Evolutionary conservation across 2,113 vertebrate species (phyloP), one percentile per base, ranked within the genome.

Genomic region (Lampris megalopsis): DNA sequence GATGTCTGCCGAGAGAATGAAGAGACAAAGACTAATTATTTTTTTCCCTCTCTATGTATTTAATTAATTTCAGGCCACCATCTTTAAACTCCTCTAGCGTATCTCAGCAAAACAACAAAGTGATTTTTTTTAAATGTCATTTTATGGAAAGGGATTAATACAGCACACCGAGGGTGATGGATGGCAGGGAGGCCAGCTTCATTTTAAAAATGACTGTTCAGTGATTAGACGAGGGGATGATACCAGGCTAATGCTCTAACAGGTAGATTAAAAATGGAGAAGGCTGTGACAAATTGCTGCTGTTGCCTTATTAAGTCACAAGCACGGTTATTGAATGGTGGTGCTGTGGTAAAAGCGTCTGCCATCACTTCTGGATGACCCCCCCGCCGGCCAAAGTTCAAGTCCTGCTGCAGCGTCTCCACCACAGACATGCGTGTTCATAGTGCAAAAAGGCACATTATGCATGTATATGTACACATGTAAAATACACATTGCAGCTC

Each of bases 41-140:
- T 82, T 6, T 71, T n/a, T 81, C 82, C 72, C 77, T 79, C 85
- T 81, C 71, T 83, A 63, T 81, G 47, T 62, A 65, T 75, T 59
- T 73, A 54, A 59, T 52, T 37, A 54, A 62, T 78, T 56, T 53
- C 64, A 67, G 50, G 56, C 43, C 61, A 71, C 58, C 63, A 62
- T 54, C n/a, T n/a, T 74, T 38, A 43, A 69, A 38, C 48, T 53
- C 71, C 65, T 11, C 60, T 58, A 79, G 77, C 79, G 67, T 43
- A 53, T 40, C 56, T 81, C 43, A 89, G 77, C 86, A 88, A 81
- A 87, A 91, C 87, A 70, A 89, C 69, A 7, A 73, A 74, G 76
- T 80, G 76, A 85, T 83, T 71, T 64, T 10, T 84, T 50, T 24
- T 24, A 24, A 24, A 24, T 79, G 48, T 60, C 64, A 48, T 2